phyloP scores from a whole-genome alignment of 2,888 invertebrate species.

The Cyclophora punctaria region DNA sequence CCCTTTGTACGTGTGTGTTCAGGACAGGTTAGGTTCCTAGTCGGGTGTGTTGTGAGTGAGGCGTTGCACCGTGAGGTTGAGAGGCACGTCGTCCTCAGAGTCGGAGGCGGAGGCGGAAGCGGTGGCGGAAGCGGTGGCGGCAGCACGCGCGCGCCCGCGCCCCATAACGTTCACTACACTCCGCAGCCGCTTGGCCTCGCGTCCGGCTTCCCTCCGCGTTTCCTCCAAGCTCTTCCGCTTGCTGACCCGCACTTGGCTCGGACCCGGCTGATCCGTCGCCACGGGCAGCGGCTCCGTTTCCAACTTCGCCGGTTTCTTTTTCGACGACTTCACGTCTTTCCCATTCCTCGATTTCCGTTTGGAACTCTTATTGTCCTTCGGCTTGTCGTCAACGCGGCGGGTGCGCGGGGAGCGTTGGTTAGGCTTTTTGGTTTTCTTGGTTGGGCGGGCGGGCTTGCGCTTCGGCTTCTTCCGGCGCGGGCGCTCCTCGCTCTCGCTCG shows the following conservation, averaged over 20 bases:
- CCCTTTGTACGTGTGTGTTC: background rate
- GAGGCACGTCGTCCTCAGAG: slow-evolving; percentile 55
- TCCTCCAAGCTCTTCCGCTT: too few relatives aligned
- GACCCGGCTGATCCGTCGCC: background rate
- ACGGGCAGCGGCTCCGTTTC: background rate
- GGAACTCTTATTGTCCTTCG: background rate
- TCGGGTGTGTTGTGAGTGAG: background rate
- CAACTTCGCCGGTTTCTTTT: background rate
- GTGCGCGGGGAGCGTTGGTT: slow-evolving; percentile 6
- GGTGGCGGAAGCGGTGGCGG: too few relatives aligned
- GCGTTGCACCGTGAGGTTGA: slow-evolving; percentile 49
- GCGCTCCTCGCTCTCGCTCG: too few relatives aligned
- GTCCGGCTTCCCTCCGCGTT: slow-evolving; percentile 3
- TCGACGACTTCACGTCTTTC: slow-evolving; percentile 14
- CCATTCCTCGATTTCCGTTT: slow-evolving; percentile 15
- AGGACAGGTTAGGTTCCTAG: background rate
- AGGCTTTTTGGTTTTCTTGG: slow-evolving; percentile 9
- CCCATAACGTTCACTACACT: background rate
- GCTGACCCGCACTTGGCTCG: background rate
- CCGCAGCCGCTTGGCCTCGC: background rate
- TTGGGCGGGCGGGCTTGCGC: background rate
- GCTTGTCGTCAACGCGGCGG: background rate
- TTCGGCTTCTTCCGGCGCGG: background rate
- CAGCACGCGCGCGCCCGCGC: background rate
- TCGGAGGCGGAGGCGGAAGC: slow-evolving; percentile 28